A percentile compares a stretch with the other conserved stretches of the same genome.
phyloP scores from a whole-genome alignment of 2,888 invertebrate species.

The Heliconius aoede region DNA sequence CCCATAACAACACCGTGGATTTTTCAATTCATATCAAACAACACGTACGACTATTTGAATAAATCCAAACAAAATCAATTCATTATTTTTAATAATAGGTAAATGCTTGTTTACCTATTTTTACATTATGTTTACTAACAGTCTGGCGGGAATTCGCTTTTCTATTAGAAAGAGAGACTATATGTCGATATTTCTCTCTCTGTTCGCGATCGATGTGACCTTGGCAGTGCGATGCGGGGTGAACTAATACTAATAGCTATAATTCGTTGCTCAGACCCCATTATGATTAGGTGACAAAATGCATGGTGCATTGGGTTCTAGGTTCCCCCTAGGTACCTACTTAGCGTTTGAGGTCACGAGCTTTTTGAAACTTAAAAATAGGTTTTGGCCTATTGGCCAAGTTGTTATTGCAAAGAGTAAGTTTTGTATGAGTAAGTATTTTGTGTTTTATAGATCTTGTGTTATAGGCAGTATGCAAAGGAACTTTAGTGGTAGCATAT shows the following conservation, averaged over 20 bases:
- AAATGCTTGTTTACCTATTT: slow-evolving; percentile 18
- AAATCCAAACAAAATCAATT: background rate
- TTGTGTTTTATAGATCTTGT: background rate
- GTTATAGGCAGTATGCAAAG: background rate
- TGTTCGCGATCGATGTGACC: slow-evolving; percentile 74
- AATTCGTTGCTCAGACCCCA: slow-evolving; percentile 41
- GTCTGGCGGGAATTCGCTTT: slow-evolving; percentile 47
- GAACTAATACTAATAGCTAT: slow-evolving; percentile 48
- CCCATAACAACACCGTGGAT: too few relatives aligned
- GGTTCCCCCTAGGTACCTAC: background rate
- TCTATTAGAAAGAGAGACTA: slow-evolving; percentile 38
- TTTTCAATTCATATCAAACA: background rate
- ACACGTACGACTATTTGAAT: background rate
- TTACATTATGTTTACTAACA: slow-evolving; percentile 63
- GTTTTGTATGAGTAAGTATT: background rate
- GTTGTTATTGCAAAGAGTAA: too few relatives aligned
- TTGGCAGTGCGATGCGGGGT: slow-evolving; percentile 63
- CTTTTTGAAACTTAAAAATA: background rate
- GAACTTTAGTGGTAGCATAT: too few relatives aligned
- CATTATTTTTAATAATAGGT: background rate
- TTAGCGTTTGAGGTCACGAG: background rate
- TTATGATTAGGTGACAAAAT: slow-evolving; percentile 41
- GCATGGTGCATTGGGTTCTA: too few relatives aligned
- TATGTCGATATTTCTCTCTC: slow-evolving; percentile 48
- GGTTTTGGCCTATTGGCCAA: background rate